Conservation (phyloP, 1,140 invertebrate genomes). For the Dreissena polymorpha region DNA sequence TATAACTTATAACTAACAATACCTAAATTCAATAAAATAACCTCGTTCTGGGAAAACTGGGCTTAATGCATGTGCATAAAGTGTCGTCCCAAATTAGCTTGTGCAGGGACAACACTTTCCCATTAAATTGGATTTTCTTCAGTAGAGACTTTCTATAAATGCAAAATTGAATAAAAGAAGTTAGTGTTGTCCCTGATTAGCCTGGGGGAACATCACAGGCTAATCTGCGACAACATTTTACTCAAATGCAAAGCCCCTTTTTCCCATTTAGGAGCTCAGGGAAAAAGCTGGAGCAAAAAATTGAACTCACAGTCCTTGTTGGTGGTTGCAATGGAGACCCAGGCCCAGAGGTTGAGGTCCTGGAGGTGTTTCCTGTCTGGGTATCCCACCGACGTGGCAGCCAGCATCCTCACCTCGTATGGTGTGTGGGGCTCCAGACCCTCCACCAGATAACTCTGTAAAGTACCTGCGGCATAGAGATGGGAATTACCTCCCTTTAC, state of each 20-base stretch:
- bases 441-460: neutral
- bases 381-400: conserved; percentile 7
- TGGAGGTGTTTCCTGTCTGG: neutral
- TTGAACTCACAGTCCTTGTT: too few species aligned
- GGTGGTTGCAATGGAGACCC: conserved; percentile 23
- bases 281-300: too few species aligned
- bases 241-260: neutral
- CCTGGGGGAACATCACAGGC: neutral
- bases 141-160: too few species aligned
- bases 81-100: too few species aligned
- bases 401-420: conserved; percentile 42
- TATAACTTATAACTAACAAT: too few species aligned
- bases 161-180: too few species aligned
- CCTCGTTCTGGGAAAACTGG: too few species aligned
- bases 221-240: neutral
- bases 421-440: conserved; percentile 30
- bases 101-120: too few species aligned
- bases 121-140: too few species aligned
- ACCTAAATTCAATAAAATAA: too few species aligned
- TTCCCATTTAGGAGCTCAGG: neutral
- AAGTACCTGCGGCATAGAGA: neutral
- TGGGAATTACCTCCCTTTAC: too few species aligned
- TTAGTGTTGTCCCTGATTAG: neutral
- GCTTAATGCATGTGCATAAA: too few species aligned
- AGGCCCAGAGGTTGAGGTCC: conserved; percentile 5